These are phyloP conservation scores for Troides oblongomaculatus DNA, from an alignment of 2,888 invertebrate genomes.

Conservation along the genomic window DNA sequence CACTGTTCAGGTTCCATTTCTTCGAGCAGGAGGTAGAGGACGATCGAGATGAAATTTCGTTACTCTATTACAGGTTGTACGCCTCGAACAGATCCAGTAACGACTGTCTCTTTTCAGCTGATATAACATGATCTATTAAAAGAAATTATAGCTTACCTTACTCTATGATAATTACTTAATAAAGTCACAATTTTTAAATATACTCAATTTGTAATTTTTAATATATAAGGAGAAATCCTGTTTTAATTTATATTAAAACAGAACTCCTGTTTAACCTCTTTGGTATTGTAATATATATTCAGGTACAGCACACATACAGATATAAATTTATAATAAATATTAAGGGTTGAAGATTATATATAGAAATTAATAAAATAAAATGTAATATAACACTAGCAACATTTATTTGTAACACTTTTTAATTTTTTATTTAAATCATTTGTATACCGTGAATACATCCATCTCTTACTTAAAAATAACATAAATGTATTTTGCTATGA, in stretches of 20 bases:
- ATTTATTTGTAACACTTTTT: too few species aligned
- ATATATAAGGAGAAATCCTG: neutral
- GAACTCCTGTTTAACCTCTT: neutral
- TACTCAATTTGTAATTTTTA: neutral
- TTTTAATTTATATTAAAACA: neutral
- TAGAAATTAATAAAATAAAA: too few species aligned
- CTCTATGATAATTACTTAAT: neutral
- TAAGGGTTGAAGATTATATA: too few species aligned
- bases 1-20: constrained; percentile 1
- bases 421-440: too few species aligned
- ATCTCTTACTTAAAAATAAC: too few species aligned
- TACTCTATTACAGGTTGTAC: constrained; percentile 34
- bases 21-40: neutral
- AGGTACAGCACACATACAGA: neutral
- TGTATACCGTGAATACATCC: too few species aligned
- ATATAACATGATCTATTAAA: constrained; percentile 30
- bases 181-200: neutral
- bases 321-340: too few species aligned
- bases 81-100: constrained; percentile 38
- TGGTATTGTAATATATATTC: neutral
- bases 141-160: constrained; percentile 29
- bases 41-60: constrained; percentile 37
- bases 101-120: constrained; percentile 34
- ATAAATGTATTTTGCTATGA: too few species aligned
- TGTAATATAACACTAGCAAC: too few species aligned